Base-by-base conservation (phyloP, 2,888 invertebrate species). In the Bellardia pandia region DNA sequence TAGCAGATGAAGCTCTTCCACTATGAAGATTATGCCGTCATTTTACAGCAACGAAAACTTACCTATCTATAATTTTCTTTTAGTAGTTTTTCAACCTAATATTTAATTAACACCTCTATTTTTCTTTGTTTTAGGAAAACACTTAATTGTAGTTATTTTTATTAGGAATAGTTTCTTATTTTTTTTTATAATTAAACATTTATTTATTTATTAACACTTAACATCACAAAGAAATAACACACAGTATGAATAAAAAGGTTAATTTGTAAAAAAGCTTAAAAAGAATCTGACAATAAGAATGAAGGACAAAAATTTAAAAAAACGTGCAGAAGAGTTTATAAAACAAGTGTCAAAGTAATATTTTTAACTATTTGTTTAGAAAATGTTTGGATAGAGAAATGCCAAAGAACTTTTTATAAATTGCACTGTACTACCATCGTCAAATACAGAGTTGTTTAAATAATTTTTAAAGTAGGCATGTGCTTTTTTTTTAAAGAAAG, bases 341-440 rank as follows among this genome's bases (percentile, higher is more conserved):
- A 79, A 60, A 33, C 66, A 74, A 68, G 68, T 85, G 68, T 79
- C 74, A 77, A 48, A 56, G 13, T 33, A 4, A 3, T 13, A 16
- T 0, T 30, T 77, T 16, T 68, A n/a, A n/a, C 5, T 78, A 23
- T 66, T 85, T 79, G 74, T 74, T 33, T 74, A 79, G 74, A 85
- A 79, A 62, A 7, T 45, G 51, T 33, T 1, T 11, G 7, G 6
- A 64, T 14, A 30, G 51, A 51, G 33, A 68, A 79, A 62, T 62
- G 42, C 40, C 58, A 78, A 77, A 56, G 30, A 37, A 37, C 5
- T 5, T 37, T 37, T 51, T 0, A 30, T 6, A 6, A 16, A 33
- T 62, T 2, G 0, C 14, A 82, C 82, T 60, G 82, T 11, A 4
- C 42, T 82, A 82, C 16, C 82, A 40, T 58, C 14, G n/a, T 0